Evolutionary conservation across 2,888 invertebrate species (phyloP).

Genomic region (Lymantria dispar): DNA sequence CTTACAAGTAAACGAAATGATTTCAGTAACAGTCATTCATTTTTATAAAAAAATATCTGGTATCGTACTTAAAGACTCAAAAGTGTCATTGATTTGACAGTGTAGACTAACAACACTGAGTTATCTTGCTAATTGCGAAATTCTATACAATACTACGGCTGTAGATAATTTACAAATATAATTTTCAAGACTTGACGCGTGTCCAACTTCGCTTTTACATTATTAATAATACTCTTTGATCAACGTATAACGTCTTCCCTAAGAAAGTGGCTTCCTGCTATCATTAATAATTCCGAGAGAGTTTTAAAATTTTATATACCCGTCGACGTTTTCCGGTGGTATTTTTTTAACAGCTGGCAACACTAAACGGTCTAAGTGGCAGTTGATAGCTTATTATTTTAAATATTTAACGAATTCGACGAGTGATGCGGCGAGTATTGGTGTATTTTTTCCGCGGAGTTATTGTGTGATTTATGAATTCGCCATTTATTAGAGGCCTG

Average conservation of each 20-base stretch:
- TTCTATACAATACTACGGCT: not conserved
- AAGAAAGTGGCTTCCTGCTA: slow-evolving; percentile 20
- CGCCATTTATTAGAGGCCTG: not conserved
- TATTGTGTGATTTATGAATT: not conserved
- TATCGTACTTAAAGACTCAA: too few relatives aligned
- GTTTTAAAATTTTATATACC: slow-evolving; percentile 25
- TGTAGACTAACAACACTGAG: not conserved
- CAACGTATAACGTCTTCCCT: slow-evolving; percentile 11
- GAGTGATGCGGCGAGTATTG: not conserved
- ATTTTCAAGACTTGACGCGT: slow-evolving; percentile 20
- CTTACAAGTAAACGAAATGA: too few relatives aligned
- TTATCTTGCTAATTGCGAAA: not conserved
- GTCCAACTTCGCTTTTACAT: slow-evolving; percentile 28
- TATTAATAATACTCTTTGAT: slow-evolving; percentile 22
- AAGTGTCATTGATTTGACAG: too few relatives aligned
- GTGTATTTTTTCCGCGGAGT: not conserved
- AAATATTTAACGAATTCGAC: slow-evolving; percentile 4
- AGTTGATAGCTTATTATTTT: slow-evolving; percentile 16
- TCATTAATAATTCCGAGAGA: slow-evolving; percentile 17
- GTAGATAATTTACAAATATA: slow-evolving; percentile 9
- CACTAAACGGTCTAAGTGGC: slow-evolving; percentile 21
- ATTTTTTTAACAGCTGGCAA: slow-evolving; percentile 19
- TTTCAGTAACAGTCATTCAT: too few relatives aligned
- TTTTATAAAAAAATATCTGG: too few relatives aligned
- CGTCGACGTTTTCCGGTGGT: slow-evolving; percentile 20